Evolutionary conservation across 1,140 invertebrate genomes (phyloP).

Genomic region (Agrypnia vestita): DNA sequence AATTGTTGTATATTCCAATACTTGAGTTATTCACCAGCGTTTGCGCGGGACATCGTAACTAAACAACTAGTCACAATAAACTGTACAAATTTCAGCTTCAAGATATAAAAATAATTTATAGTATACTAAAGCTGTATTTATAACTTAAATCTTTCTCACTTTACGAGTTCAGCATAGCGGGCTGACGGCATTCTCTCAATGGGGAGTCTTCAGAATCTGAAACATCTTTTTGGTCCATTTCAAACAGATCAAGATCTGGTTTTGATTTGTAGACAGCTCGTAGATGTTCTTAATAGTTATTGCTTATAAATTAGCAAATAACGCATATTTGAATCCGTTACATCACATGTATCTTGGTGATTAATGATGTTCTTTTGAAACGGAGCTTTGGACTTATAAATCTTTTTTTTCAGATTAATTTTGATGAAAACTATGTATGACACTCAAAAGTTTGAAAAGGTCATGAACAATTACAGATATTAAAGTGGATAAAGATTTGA

Average conservation of each 20-base stretch:
- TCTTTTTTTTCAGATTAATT: too few species aligned
- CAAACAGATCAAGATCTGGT: not conserved
- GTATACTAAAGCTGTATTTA: too few species aligned
- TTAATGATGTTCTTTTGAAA: conserved; percentile 5
- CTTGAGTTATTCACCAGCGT: too few species aligned
- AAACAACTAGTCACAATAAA: too few species aligned
- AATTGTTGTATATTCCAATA: too few species aligned
- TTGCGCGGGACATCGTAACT: too few species aligned
- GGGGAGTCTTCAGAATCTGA: not conserved
- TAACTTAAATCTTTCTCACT: too few species aligned
- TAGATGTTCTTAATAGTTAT: not conserved
- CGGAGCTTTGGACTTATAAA: not conserved
- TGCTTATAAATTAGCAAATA: conserved; percentile 7
- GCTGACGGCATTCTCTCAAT: not conserved
- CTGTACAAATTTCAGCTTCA: not conserved
- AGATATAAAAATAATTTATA: not conserved
- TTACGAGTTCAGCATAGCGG: not conserved
- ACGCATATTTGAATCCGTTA: not conserved
- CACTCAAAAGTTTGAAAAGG: too few species aligned
- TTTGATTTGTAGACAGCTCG: not conserved
- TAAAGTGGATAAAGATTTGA: too few species aligned
- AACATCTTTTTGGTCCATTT: not conserved
- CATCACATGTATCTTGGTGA: conserved; percentile 2
- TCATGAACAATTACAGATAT: too few species aligned
- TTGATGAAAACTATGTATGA: too few species aligned